Evolutionary conservation across 2,113 vertebrate species (phyloP).

Genomic region (Callospermophilus lateralis): DNA sequence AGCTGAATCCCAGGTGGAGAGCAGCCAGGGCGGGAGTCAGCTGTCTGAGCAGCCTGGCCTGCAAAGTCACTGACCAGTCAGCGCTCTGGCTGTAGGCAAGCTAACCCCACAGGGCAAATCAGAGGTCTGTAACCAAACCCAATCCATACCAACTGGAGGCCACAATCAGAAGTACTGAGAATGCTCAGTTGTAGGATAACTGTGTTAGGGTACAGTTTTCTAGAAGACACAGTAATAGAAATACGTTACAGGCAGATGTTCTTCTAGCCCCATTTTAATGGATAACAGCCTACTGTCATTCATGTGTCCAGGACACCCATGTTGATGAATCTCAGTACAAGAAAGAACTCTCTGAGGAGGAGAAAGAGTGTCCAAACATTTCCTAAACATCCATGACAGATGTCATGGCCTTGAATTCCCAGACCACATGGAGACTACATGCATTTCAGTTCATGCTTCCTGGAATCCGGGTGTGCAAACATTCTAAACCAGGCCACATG

Average conservation of each 20-base stretch:
- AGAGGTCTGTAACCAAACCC: not conserved
- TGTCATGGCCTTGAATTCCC: constrained; percentile 13
- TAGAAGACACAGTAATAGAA: not conserved
- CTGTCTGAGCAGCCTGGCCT: not conserved
- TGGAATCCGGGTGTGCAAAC: not conserved
- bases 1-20: constrained; percentile 11
- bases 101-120: not conserved
- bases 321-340: not conserved
- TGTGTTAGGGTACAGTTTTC: constrained; percentile 26
- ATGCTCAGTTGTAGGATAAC: not conserved
- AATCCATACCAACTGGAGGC: not conserved
- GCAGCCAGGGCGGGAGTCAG: not conserved
- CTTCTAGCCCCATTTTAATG: not conserved
- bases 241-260: not conserved
- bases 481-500: not conserved
- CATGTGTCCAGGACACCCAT: not conserved
- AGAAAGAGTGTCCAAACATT: not conserved
- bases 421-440: not conserved
- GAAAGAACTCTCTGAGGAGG: not conserved
- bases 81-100: not conserved
- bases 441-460: not conserved
- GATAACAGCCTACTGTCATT: not conserved
- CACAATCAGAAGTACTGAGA: not conserved
- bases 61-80: no score
- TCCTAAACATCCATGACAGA: not conserved